phyloP scores from a whole-genome alignment of 2,797 vertebrate species.

The Phaenicophaeus curvirostris region DNA sequence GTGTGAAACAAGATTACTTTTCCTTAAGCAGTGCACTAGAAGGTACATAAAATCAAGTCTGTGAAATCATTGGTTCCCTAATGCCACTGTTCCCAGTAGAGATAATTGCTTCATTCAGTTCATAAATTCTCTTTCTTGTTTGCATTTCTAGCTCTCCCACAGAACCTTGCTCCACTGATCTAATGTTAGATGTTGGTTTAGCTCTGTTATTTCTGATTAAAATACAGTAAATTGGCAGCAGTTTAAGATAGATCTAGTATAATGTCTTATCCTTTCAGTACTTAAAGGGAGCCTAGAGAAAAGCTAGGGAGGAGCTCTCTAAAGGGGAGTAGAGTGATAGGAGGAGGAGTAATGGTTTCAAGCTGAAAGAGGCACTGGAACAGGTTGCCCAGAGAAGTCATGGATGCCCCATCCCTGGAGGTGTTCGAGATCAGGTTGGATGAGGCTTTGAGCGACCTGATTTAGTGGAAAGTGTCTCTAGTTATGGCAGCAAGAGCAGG shows the following conservation, averaged over 20 bases:
- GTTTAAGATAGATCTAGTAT: background rate
- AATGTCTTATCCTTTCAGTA: background rate
- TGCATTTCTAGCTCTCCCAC: constrained; percentile 14
- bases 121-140: constrained; percentile 63
- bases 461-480: too few species aligned
- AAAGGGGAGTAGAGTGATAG: too few species aligned
- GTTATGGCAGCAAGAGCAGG: too few species aligned
- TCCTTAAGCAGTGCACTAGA: constrained; percentile 22
- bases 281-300: too few species aligned
- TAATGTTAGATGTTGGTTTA: background rate
- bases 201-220: background rate
- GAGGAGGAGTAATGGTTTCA: too few species aligned
- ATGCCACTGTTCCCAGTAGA: constrained; percentile 24
- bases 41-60: constrained; percentile 51
- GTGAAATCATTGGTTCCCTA: constrained; percentile 35
- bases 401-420: too few species aligned
- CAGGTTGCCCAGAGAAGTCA: too few species aligned
- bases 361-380: too few species aligned
- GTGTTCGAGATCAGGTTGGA: too few species aligned
- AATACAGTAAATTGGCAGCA: background rate
- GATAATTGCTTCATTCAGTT: constrained; percentile 52
- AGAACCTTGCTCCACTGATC: background rate
- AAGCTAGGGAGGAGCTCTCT: too few species aligned
- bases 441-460: too few species aligned
- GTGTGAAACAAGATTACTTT: constrained; percentile 35